Base-by-base conservation (phyloP, 1,140 invertebrate species). In the Globodera rostochiensis region DNA sequence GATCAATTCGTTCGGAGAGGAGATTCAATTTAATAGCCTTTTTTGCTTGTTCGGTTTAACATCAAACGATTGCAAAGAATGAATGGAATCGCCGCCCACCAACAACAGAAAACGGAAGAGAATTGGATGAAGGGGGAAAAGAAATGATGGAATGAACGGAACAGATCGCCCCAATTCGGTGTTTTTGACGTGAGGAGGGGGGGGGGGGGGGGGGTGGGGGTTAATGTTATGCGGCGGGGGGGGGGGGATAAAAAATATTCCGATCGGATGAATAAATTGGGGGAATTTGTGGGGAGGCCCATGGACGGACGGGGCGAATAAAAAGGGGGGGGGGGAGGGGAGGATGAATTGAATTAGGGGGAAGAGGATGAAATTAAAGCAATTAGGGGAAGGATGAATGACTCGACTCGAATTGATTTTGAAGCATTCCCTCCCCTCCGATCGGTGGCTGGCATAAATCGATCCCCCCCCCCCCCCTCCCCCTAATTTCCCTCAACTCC, bases 341-440 rank as follows among this genome's bases (percentile, higher is more conserved):
- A 4, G 53, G 19, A 76, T 15, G 46, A 76, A 76, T 76, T 45
- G 19, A 76, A 57, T 75, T 75, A 74, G 15, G 53, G 15, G 53
- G 47, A 50, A 19, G 49, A 57, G 53, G 74, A 36, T 36, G 25
- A 36, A 36, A 36, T 36, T 36, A 76, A 76, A 60, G 5, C 15
- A 60, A 15, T 60, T 60, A 60, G 9, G 13, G 57, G 13, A 36
- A 36, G 25, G 25, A 36, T 36, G 25, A 36, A 36, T 36, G 25
- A 36, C 25, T 36, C 25, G 25, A 2, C 25, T 36, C 25, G 25
- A 2, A 36, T 36, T 36, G 25, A 36, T 36, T 36, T 36, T 0
- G 25, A 36, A 1, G 25, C 25, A 36, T 36, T 36, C 25, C 25
- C 25, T 36, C 25, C 25, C 25, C 25, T 36, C 25, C 25, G 25